phyloP scores from a whole-genome alignment of 2,797 vertebrate species.

The Poecilia picta region DNA sequence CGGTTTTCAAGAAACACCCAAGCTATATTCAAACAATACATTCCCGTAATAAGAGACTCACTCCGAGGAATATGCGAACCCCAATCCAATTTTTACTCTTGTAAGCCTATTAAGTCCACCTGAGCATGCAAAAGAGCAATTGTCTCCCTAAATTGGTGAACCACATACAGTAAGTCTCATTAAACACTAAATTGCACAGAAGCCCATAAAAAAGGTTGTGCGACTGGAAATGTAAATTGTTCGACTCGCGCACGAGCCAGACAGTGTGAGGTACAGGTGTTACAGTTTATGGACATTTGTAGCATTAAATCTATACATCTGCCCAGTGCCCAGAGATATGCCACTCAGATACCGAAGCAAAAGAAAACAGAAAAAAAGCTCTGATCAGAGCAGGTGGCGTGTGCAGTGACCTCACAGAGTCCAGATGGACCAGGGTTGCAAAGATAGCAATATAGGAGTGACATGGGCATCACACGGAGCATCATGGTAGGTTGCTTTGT shows the following conservation, averaged over 20 bases:
- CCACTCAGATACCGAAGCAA: slow-evolving; percentile 60
- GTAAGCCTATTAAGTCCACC: slow-evolving; percentile 67
- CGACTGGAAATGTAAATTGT: slow-evolving; percentile 39
- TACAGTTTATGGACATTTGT: slow-evolving; percentile 49
- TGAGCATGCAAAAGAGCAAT: slow-evolving; percentile 68
- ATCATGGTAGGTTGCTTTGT: slow-evolving; percentile 34
- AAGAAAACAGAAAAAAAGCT: not conserved
- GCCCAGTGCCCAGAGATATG: slow-evolving; percentile 53
- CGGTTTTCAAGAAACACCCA: slow-evolving; percentile 19
- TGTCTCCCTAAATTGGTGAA: slow-evolving; percentile 72
- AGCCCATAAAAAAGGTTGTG: slow-evolving; percentile 57
- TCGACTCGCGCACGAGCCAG: slow-evolving; percentile 31
- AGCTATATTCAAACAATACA: slow-evolving; percentile 37
- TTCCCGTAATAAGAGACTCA: slow-evolving; percentile 57
- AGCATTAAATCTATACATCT: slow-evolving; percentile 72
- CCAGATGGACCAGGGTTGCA: slow-evolving; percentile 72
- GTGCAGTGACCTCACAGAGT: slow-evolving; percentile 78
- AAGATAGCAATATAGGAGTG: slow-evolving; percentile 52
- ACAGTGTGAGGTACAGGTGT: slow-evolving; percentile 4
- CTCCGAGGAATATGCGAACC: slow-evolving; percentile 49
- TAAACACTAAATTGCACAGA: slow-evolving; percentile 71
- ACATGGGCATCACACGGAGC: slow-evolving; percentile 52
- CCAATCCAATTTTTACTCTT: slow-evolving; percentile 53
- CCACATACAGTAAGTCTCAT: slow-evolving; percentile 67
- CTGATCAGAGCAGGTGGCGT: slow-evolving; percentile 77